phyloP scores from a whole-genome alignment of 1,140 invertebrate species.

The Lysiphlebus fabarum region DNA sequence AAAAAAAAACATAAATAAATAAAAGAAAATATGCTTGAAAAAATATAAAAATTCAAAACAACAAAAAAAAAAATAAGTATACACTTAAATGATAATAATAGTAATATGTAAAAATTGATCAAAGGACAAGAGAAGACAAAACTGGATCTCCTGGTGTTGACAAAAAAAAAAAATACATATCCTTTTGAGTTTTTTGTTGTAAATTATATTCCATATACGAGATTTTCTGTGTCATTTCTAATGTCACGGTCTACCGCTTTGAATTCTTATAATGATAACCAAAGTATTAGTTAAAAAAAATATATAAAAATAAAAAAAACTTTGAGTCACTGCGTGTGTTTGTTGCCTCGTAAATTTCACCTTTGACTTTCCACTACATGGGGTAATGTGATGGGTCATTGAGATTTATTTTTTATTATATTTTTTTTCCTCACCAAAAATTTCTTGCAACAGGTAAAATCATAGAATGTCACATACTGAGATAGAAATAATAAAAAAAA shows the following conservation, averaged over 20 bases:
- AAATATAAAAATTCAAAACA: constrained; percentile 8
- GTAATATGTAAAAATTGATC: neutral
- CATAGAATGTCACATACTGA: neutral
- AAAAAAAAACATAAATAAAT: no score
- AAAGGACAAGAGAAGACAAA: constrained; percentile 14
- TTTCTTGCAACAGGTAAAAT: constrained; percentile 3
- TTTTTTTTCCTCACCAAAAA: neutral
- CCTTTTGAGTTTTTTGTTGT: constrained; percentile 26
- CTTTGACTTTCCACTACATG: neutral
- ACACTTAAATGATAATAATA: constrained; percentile 21
- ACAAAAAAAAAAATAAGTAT: constrained; percentile 28
- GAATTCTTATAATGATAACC: constrained; percentile 31
- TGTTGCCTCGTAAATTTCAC: no score
- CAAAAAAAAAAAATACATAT: constrained; percentile 15
- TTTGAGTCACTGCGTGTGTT: no score
- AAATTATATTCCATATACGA: constrained; percentile 41
- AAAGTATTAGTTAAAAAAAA: constrained; percentile 2
- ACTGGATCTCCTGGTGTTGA: constrained; percentile 24
- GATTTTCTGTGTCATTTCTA: constrained; percentile 20
- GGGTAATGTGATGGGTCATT: neutral
- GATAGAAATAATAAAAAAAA: no score
- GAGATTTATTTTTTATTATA: neutral
- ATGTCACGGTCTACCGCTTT: constrained; percentile 37
- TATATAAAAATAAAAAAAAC: neutral
- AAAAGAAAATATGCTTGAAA: constrained; percentile 2